These are phyloP conservation scores for Enteromius unitaeniatus DNA, from an alignment of 2,797 vertebrate species.

Conservation along the genomic window DNA sequence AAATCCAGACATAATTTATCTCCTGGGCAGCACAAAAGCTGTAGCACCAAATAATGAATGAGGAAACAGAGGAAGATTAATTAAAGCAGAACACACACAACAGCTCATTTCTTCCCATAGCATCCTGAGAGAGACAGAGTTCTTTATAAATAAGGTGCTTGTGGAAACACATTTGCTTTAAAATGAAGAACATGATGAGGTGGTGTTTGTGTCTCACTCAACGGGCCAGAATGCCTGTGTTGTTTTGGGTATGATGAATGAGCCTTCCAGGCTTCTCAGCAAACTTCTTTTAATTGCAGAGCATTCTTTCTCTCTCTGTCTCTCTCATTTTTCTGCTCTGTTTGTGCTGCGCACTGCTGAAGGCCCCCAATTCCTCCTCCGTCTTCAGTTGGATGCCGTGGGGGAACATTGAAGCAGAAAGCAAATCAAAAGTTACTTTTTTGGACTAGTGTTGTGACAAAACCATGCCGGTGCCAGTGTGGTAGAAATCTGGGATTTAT, in stretches of 20 bases:
- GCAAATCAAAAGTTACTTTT: conserved; percentile 52
- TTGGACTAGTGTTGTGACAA: conserved; percentile 34
- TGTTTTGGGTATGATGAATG: conserved; percentile 66
- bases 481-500: conserved; percentile 25
- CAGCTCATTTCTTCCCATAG: conserved; percentile 34
- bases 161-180: conserved; percentile 40
- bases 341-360: conserved; percentile 48
- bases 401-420: conserved; percentile 50
- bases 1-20: conserved; percentile 34
- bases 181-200: conserved; percentile 58
- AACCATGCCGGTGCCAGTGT: conserved; percentile 15
- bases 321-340: not conserved
- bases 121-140: conserved; percentile 40
- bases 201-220: conserved; percentile 48
- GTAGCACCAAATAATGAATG: conserved; percentile 43
- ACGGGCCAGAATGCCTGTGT: conserved; percentile 49
- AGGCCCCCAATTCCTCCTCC: conserved; percentile 12
- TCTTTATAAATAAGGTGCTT: conserved; percentile 33
- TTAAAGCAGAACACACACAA: conserved; percentile 35
- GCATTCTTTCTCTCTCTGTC: conserved; percentile 35
- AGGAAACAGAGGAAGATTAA: conserved; percentile 47
- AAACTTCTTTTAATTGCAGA: conserved; percentile 68
- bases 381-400: conserved; percentile 40
- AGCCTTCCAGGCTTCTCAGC: conserved; percentile 59
- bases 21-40: conserved; percentile 10